These are phyloP conservation scores for Acromyrmex heyeri DNA, from an alignment of 1,140 invertebrate genomes.

Conservation along the genomic window DNA sequence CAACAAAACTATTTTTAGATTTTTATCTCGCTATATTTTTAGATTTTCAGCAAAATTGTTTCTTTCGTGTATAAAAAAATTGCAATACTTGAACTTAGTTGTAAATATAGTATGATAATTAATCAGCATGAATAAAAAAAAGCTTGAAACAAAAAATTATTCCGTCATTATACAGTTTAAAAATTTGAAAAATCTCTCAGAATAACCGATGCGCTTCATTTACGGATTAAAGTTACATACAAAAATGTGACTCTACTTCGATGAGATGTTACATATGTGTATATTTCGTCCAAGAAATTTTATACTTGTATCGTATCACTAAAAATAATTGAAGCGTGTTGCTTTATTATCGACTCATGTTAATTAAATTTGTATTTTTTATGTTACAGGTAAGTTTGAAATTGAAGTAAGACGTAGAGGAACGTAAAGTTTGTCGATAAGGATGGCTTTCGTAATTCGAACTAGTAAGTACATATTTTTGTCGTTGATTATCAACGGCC, in stretches of 20 bases:
- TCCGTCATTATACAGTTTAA: too few relatives aligned
- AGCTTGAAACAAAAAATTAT: too few relatives aligned
- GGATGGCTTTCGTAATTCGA: background rate
- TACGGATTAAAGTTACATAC: background rate
- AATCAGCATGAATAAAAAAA: too few relatives aligned
- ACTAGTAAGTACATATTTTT: conserved; percentile 36
- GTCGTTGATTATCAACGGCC: background rate
- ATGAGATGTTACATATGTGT: background rate
- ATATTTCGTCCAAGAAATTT: background rate
- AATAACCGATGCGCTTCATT: too few relatives aligned
- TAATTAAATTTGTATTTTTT: conserved; percentile 34
- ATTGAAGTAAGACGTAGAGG: background rate
- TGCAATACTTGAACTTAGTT: too few relatives aligned
- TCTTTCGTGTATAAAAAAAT: too few relatives aligned
- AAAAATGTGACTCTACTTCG: background rate
- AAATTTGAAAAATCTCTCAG: too few relatives aligned
- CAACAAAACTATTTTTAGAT: too few relatives aligned
- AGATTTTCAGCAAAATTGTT: too few relatives aligned
- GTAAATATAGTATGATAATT: too few relatives aligned
- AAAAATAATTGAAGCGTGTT: background rate
- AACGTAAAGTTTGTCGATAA: conserved; percentile 3
- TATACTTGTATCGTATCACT: background rate
- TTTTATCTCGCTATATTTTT: too few relatives aligned
- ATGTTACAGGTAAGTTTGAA: conserved; percentile 54
- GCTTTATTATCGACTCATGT: background rate